Evolutionary conservation across 1,140 invertebrate species (phyloP).

Genomic region (Drosophila oshimai): DNA sequence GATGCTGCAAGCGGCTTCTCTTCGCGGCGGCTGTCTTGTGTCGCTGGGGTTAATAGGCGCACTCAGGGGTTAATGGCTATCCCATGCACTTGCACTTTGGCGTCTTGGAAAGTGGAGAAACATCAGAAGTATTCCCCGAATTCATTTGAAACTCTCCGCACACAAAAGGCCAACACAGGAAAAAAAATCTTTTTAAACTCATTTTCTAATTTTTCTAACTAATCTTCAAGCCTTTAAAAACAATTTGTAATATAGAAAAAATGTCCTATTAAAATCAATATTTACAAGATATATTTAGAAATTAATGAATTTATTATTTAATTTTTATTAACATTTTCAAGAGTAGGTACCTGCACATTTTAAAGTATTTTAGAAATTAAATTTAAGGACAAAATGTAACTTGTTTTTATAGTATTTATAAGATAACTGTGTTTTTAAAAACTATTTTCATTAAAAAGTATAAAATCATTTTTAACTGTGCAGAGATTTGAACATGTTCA

Average conservation of each 20-base stretch:
- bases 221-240: too few relatives aligned
- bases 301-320: too few relatives aligned
- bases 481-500: conserved; percentile 22
- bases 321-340: too few relatives aligned
- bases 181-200: background rate
- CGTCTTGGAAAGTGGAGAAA: background rate
- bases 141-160: background rate
- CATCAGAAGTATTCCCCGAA: conserved; percentile 14
- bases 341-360: too few relatives aligned
- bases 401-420: background rate
- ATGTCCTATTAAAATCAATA: too few relatives aligned
- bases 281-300: too few relatives aligned
- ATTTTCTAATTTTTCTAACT: too few relatives aligned
- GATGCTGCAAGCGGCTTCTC: conserved; percentile 38
- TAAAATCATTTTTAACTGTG: conserved; percentile 6
- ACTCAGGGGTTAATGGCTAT: conserved; percentile 63
- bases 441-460: background rate
- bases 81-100: conserved; percentile 34
- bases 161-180: background rate
- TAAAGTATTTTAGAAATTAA: too few relatives aligned
- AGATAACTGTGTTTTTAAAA: background rate
- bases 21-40: conserved; percentile 8
- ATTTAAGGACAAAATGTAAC: too few relatives aligned
- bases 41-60: conserved; percentile 58
- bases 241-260: too few relatives aligned